These are phyloP conservation scores for Phrynocephalus guinanensis DNA, from an alignment of 2,797 vertebrate genomes.

Conservation along the genomic window DNA sequence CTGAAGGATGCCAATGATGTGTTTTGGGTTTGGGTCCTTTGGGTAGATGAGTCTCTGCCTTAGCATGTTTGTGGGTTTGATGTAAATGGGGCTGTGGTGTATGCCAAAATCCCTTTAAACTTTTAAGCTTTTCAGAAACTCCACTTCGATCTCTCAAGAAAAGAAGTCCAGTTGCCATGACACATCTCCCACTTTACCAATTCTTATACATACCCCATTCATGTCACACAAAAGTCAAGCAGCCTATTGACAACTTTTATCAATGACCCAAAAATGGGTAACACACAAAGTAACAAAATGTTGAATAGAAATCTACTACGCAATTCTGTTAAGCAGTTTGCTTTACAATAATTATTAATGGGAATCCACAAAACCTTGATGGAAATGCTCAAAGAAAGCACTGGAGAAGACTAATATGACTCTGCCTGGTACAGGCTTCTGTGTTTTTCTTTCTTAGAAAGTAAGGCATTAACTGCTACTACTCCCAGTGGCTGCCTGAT, in stretches of 20 bases:
- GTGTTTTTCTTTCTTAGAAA: neutral
- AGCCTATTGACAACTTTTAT: neutral
- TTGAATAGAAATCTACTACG: constrained; percentile 9
- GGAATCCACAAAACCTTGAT: neutral
- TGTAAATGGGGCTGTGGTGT: no score
- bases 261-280: neutral
- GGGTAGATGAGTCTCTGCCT: no score
- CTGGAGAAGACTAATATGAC: neutral
- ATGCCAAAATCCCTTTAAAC: no score
- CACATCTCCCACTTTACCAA: neutral
- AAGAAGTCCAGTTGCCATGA: no score
- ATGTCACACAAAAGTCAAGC: neutral
- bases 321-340: constrained; percentile 23
- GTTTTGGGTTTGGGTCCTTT: no score
- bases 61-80: no score
- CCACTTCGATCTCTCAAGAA: no score
- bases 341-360: neutral
- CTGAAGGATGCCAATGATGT: no score
- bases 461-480: neutral
- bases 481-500: neutral
- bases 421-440: neutral
- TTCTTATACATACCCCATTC: neutral
- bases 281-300: constrained; percentile 2
- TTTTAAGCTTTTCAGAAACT: no score
- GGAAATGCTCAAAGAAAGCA: neutral